Evolutionary conservation across 2,888 invertebrate genomes (phyloP), one percentile per base, ranked within the genome.

Genomic region (Hesperia comma): DNA sequence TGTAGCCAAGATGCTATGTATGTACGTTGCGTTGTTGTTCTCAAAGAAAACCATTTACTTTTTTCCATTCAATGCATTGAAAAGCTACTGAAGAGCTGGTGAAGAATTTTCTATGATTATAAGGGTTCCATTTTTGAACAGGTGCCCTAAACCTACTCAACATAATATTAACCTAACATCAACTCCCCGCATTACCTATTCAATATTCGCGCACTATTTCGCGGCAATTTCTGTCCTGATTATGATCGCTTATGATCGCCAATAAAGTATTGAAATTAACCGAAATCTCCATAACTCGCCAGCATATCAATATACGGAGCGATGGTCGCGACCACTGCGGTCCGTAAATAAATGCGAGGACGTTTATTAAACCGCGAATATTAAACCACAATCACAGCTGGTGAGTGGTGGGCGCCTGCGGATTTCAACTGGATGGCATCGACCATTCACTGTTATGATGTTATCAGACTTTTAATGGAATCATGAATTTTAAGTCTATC

Each of bases 261-360:
- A 64, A 51, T 64, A 49, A 64, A 51, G 37, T 64, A 64, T 64
- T 57, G 51, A 64, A 64, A 64, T 64, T 41, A 58, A 58, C 63
- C 63, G 6, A 64, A 57, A 64, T 64, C 63, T 41, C 49, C 63
- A 51, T 64, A 49, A 12, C 57, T 57, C 49, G 32, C 12, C 43
- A 33, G 40, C 57, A 49, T 64, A 64, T 61, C 53, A 61, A 60
- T 60, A 33, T 3, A 46, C 21, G 12, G 40, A n/a, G 33, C 5
- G 43, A 19, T 19, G 37, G n/a, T 19, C 32, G 21, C 41, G 37
- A n/a, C 15, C 37, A 12, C 56, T 49, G 60, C 55, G 37, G 49
- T 49, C 56, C 56, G 21, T 49, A 49, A 56, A 58, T 49, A 56
- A 56, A 58, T 58, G 57, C 40, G 26, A 14, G 26, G 46, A 32